Conservation (phyloP, 1,140 invertebrate genomes). For the Panagrolaimus sp. region DNA sequence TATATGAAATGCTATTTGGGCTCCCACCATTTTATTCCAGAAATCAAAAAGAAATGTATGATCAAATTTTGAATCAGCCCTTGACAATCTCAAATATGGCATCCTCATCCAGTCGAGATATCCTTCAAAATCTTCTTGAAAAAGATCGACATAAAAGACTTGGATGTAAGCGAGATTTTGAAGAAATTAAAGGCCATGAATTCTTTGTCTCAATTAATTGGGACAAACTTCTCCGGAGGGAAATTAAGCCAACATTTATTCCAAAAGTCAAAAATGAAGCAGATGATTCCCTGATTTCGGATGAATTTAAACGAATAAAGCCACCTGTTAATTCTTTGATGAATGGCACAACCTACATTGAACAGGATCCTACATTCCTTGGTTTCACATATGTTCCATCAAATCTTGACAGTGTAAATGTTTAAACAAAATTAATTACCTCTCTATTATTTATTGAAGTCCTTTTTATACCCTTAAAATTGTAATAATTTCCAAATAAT, state of each 20-base stretch:
- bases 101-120: conserved; percentile 36
- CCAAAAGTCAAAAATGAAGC: conserved; percentile 46
- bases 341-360: conserved; percentile 1
- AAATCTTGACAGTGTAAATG: too few relatives aligned
- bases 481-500: too few relatives aligned
- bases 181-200: conserved; percentile 94
- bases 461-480: too few relatives aligned
- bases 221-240: conserved; percentile 86
- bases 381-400: conserved; percentile 4
- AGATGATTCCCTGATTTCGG: conserved; percentile 22
- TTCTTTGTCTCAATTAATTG: conserved; percentile 73
- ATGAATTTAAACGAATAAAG: conserved; percentile 2
- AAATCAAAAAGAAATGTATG: conserved; percentile 57
- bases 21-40: conserved; percentile 57
- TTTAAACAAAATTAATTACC: too few relatives aligned
- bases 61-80: conserved; percentile 52
- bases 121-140: conserved; percentile 44
- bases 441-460: too few relatives aligned
- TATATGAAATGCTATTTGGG: conserved; percentile 71
- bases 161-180: conserved; percentile 46
- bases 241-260: conserved; percentile 86
- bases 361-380: neutral
- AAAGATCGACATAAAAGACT: conserved; percentile 49
- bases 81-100: conserved; percentile 41
- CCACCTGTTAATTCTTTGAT: neutral